phyloP scores from a whole-genome alignment of 2,113 vertebrate species.

The Aspiorhynchus laticeps region DNA sequence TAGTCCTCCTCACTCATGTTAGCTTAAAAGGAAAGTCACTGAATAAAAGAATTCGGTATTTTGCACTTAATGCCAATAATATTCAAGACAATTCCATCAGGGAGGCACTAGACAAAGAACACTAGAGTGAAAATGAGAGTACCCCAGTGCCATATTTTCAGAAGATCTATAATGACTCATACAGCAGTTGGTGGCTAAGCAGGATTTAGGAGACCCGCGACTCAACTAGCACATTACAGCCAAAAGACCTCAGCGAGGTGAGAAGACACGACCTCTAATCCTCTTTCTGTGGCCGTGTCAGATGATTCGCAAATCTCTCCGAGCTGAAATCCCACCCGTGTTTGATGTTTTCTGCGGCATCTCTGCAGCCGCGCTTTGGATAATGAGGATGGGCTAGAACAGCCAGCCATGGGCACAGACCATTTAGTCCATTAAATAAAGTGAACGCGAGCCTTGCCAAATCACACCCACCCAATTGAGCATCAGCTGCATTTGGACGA shows the following conservation, averaged over 20 bases:
- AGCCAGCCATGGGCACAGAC: slow-evolving; percentile 44
- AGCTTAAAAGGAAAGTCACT: background rate
- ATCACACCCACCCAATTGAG: slow-evolving; percentile 23
- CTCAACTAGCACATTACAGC: background rate
- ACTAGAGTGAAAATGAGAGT: slow-evolving; percentile 34
- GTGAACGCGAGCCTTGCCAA: slow-evolving; percentile 5
- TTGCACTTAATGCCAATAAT: background rate
- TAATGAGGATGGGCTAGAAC: slow-evolving; percentile 45
- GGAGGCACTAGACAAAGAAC: background rate
- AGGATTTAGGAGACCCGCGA: slow-evolving; percentile 19
- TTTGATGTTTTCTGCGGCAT: slow-evolving; percentile 40
- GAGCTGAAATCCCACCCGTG: slow-evolving; percentile 36
- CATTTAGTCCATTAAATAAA: slow-evolving; percentile 53
- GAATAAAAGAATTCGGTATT: background rate
- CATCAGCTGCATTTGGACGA: background rate
- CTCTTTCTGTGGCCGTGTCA: slow-evolving; percentile 38
- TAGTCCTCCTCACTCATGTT: background rate
- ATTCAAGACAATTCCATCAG: slow-evolving; percentile 1
- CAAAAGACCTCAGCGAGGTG: slow-evolving; percentile 31
- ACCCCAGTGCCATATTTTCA: slow-evolving; percentile 19
- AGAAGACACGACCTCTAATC: slow-evolving; percentile 42
- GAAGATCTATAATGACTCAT: slow-evolving; percentile 12
- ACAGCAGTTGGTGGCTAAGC: slow-evolving; percentile 13
- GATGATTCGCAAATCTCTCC: slow-evolving; percentile 34
- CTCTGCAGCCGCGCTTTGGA: slow-evolving; percentile 37